Evolutionary conservation across 2,888 invertebrate genomes (phyloP), one percentile per base, ranked within the genome.

Genomic region (Lymantria monacha): DNA sequence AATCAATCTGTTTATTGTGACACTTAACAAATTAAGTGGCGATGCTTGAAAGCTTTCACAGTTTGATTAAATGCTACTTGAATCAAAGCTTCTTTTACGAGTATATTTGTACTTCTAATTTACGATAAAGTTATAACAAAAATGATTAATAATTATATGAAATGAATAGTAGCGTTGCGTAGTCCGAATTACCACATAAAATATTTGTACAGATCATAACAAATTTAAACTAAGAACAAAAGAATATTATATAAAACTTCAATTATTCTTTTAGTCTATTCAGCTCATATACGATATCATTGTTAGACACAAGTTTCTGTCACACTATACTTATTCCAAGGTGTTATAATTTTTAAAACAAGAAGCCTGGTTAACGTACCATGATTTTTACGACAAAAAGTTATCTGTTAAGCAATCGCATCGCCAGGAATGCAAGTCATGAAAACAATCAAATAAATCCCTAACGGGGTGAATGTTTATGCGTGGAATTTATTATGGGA

Each of bases 1-100:
- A 81, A 84, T 81, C 74, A 79, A 79, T 79, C 70, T 75, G 73
- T 80, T 79, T 79, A 76, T 79, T 79, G 79, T 81, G 78, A 81
- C 79, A 77, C 77, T 72, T 75, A 68, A 74, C 74, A 79, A 79
- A 78, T 75, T 74, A 74, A 73, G 63, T 61, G 60, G 63, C 64
- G 66, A 66, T 22, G 22, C 22, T 22, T 22, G 5, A 22, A 22
- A 22, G 62, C 59, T 63, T 70, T 70, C 69, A 70, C 69, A 65
- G 52, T 59, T 64, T 66, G 63, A 71, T 66, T 72, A 63, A 64
- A 63, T 44, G 33, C 50, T 56, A 59, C 48, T 43, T 48, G 48
- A 59, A 53, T 66, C 70, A 68, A 66, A 60, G 60, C 44, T 51
- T 54, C 40, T 41, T 43, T 37, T 59, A 22, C 22, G 22, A 22